Conservation (phyloP, 2,797 vertebrate genomes). For the Acanthurus leucopareius region DNA sequence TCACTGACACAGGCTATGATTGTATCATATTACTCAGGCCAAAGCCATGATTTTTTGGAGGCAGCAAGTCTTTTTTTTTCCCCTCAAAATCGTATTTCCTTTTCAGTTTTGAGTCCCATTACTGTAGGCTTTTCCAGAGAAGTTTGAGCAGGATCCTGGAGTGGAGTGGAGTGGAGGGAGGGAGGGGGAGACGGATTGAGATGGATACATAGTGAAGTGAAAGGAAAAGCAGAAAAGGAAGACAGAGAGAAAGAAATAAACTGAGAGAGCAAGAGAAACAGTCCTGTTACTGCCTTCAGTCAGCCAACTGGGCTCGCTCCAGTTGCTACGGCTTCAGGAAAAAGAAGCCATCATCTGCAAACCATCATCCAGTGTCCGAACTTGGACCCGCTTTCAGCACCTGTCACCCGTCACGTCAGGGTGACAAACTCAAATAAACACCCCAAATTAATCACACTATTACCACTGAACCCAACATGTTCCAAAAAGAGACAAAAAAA, state of each 20-base stretch:
- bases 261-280: slow-evolving; percentile 43
- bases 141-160: slow-evolving; percentile 33
- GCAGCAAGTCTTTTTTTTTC: slow-evolving; percentile 35
- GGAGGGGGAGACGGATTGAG: not conserved
- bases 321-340: slow-evolving; percentile 69
- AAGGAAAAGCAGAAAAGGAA: slow-evolving; percentile 27
- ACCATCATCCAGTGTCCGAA: slow-evolving; percentile 67
- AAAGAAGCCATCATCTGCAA: slow-evolving; percentile 76
- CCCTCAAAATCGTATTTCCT: slow-evolving; percentile 52
- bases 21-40: slow-evolving; percentile 58
- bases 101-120: slow-evolving; percentile 56
- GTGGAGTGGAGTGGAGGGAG: not conserved
- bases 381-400: slow-evolving; percentile 72
- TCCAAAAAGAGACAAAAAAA: slow-evolving; percentile 27
- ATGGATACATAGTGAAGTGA: slow-evolving; percentile 34
- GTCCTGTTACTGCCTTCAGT: slow-evolving; percentile 44
- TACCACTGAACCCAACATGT: slow-evolving; percentile 54
- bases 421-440: slow-evolving; percentile 78
- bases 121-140: slow-evolving; percentile 52
- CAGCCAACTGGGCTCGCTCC: slow-evolving; percentile 71
- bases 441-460: slow-evolving; percentile 69
- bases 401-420: slow-evolving; percentile 71
- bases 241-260: slow-evolving; percentile 35
- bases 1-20: slow-evolving; percentile 58
- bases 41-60: slow-evolving; percentile 56